Evolutionary conservation across 2,113 vertebrate genomes (phyloP).

Genomic region (Pelecanoides urinatrix): DNA sequence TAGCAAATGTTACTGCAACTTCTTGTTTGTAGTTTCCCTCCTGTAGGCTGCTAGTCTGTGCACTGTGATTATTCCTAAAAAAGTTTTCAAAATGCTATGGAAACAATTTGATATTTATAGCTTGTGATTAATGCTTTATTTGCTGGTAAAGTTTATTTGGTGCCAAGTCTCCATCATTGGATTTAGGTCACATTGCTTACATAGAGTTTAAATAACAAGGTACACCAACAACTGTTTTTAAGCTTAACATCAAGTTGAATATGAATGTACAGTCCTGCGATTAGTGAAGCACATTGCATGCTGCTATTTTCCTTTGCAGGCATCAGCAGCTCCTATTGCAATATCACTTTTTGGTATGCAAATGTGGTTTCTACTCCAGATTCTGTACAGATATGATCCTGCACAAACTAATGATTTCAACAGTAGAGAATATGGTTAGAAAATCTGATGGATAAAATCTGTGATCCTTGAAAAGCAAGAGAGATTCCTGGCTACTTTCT

Average conservation of each 20-base stretch:
- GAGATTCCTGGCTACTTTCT: neutral
- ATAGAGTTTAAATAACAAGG: neutral
- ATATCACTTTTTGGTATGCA: neutral
- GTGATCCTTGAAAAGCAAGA: neutral
- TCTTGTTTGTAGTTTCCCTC: neutral
- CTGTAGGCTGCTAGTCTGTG: neutral
- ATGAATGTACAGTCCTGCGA: neutral
- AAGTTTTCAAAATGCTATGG: neutral
- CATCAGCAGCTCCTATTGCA: neutral
- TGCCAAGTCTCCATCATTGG: neutral
- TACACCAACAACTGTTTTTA: neutral
- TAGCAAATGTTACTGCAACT: neutral
- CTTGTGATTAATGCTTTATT: neutral
- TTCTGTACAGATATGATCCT: neutral
- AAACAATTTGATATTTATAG: slow-evolving; percentile 19
- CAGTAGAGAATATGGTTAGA: neutral
- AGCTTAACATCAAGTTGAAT: neutral
- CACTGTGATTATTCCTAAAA: neutral
- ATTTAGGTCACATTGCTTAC: neutral
- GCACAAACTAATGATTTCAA: neutral
- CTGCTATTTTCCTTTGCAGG: neutral
- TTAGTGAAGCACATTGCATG: neutral
- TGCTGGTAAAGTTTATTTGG: neutral
- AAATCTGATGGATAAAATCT: neutral
- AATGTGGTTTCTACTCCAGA: neutral